phyloP scores from a whole-genome alignment of 2,113 vertebrate species.

The Anser cygnoides region DNA sequence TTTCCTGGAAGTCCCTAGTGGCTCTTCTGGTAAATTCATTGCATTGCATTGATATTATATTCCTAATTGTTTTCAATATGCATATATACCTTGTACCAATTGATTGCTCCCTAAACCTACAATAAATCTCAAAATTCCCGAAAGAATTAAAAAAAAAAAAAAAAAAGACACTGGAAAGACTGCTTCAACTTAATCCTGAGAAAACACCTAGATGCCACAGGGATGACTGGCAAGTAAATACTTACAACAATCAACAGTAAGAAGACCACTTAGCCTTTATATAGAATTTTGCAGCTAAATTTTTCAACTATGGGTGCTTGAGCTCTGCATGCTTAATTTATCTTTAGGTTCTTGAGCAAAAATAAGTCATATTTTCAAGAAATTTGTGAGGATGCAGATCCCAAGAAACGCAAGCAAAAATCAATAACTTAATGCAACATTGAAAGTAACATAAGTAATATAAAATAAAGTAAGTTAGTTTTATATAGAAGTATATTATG shows the following conservation, averaged over 20 bases:
- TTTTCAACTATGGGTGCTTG: background rate
- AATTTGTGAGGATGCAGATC: background rate
- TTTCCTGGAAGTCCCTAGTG: background rate
- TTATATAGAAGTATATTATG: background rate
- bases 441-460: background rate
- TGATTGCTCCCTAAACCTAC: background rate
- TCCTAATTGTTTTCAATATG: background rate
- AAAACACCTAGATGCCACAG: background rate
- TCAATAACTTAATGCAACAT: too few species aligned
- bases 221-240: background rate
- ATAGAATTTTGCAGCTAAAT: background rate
- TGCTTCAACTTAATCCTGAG: background rate
- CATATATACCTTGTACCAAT: background rate
- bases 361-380: background rate
- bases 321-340: background rate
- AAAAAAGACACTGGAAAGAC: background rate
- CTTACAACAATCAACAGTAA: background rate
- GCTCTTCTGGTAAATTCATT: background rate
- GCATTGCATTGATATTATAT: background rate
- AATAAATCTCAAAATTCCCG: background rate
- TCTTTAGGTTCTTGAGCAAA: background rate
- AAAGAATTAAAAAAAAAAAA: background rate
- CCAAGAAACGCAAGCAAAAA: background rate
- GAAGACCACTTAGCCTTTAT: background rate
- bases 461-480: background rate